phyloP scores from a whole-genome alignment of 2,888 invertebrate species.

The Acleris literana region DNA sequence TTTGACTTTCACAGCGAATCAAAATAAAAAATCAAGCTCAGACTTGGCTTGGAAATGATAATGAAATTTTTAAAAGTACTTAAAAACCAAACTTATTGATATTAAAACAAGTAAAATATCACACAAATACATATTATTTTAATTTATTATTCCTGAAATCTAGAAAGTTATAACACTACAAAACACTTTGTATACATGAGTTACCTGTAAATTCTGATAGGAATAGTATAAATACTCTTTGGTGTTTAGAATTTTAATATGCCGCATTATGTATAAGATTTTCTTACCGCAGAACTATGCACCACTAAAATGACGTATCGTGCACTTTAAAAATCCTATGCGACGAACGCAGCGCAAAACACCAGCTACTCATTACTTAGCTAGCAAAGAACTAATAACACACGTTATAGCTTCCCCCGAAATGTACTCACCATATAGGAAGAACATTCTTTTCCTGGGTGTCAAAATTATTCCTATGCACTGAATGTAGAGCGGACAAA shows the following conservation, averaged over 20 bases:
- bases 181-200: no score
- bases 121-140: no score
- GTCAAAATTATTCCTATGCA: slow-evolving; percentile 79
- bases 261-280: slow-evolving; percentile 26
- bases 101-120: no score
- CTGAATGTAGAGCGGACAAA: slow-evolving; percentile 80
- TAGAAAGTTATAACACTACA: no score
- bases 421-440: slow-evolving; percentile 69
- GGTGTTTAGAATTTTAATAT: slow-evolving; percentile 4
- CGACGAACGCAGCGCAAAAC: slow-evolving; percentile 41
- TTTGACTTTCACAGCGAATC: no score
- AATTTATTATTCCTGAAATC: no score
- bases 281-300: slow-evolving; percentile 32
- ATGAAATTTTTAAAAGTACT: no score
- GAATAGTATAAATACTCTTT: no score
- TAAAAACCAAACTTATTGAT: no score
- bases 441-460: slow-evolving; percentile 76
- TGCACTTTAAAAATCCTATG: slow-evolving; percentile 57
- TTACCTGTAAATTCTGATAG: no score
- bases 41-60: no score
- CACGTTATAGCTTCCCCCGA: slow-evolving; percentile 40
- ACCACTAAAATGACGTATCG: slow-evolving; percentile 42
- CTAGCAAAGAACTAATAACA: slow-evolving; percentile 42
- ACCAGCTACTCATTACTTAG: slow-evolving; percentile 38
- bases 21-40: no score